A percentile compares a stretch with the other conserved stretches of the same genome.
phyloP scores from a whole-genome alignment of 2,888 invertebrate species.

The Drosophila hawaiiensis region DNA sequence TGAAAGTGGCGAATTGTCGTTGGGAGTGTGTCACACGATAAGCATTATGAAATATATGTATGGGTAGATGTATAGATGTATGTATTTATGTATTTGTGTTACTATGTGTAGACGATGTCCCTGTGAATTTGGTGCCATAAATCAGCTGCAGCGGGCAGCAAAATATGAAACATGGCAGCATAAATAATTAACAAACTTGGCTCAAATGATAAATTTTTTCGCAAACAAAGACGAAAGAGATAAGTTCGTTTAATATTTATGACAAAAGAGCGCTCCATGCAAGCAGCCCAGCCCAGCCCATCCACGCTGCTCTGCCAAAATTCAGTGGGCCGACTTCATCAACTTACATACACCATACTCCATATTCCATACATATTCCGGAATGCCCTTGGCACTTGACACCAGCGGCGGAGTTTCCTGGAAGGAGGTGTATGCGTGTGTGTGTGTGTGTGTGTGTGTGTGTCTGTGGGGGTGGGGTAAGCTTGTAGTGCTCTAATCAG shows the following conservation, averaged over 20 bases:
- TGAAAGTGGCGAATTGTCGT: neutral
- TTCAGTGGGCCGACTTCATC: constrained; percentile 27
- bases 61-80: neutral
- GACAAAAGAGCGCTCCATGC: constrained; percentile 68
- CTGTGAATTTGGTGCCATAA: constrained; percentile 51
- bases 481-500: constrained; percentile 59
- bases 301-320: constrained; percentile 18
- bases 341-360: constrained; percentile 27
- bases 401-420: constrained; percentile 38
- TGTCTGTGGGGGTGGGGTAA: neutral
- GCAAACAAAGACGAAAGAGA: constrained; percentile 73
- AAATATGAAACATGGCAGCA: constrained; percentile 79
- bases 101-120: constrained; percentile 21
- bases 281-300: neutral
- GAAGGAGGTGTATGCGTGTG: neutral
- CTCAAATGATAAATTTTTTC: constrained; percentile 81
- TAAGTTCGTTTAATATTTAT: constrained; percentile 86
- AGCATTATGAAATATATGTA: neutral
- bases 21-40: neutral
- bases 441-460: neutral
- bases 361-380: constrained; percentile 43
- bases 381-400: constrained; percentile 78
- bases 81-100: neutral
- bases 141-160: constrained; percentile 60
- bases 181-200: constrained; percentile 85